These are phyloP conservation scores for Aegotheles bennettii DNA, from an alignment of 2,113 vertebrate species.

Conservation along the genomic window DNA sequence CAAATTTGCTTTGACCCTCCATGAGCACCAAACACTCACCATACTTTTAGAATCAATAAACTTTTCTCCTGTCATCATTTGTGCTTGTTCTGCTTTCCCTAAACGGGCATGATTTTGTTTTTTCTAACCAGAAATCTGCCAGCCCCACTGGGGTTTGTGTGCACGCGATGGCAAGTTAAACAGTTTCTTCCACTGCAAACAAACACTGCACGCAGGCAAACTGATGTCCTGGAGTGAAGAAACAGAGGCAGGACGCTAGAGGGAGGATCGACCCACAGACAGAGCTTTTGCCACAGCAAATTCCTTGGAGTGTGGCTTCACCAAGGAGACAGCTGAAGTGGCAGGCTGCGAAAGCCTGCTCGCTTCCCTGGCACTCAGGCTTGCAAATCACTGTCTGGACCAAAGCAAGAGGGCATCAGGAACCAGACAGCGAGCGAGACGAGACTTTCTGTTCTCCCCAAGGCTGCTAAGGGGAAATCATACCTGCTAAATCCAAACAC, in stretches of 20 bases:
- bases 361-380: background rate
- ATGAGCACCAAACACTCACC: background rate
- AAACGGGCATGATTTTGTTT: background rate
- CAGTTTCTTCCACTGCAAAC: background rate
- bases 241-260: constrained; percentile 15
- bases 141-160: background rate
- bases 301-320: background rate
- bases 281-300: background rate
- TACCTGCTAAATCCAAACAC: background rate
- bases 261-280: background rate
- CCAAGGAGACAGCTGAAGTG: background rate
- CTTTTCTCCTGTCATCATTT: background rate
- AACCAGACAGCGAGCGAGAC: background rate
- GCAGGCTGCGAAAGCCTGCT: background rate
- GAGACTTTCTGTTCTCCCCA: background rate
- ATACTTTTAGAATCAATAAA: background rate
- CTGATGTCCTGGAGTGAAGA: background rate
- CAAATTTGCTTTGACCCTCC: background rate
- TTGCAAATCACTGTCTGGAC: background rate
- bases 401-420: background rate
- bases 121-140: background rate
- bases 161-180: background rate
- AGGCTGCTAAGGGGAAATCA: background rate
- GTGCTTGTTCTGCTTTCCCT: background rate
- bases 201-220: background rate